Evolutionary conservation across 2,888 invertebrate genomes (phyloP), one percentile per base, ranked within the genome.

Genomic region (Rhopalosiphum nymphaeae): DNA sequence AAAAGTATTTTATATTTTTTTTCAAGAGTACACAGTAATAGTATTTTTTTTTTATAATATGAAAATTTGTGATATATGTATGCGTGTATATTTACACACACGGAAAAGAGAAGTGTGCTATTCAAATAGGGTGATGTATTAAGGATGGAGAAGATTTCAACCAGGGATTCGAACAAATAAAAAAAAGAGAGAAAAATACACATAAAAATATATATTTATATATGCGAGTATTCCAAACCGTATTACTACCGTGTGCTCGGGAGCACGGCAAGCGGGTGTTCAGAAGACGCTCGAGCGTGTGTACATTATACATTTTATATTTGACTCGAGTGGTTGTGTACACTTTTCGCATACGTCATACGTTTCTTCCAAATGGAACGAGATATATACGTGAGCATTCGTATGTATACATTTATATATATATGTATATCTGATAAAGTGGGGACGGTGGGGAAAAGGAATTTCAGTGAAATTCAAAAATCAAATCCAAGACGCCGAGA

Each of bases 401-500:
- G 36, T 53, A 53, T 53, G 21, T 78, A 46, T 78, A 88, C n/a
- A 78, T 13, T 44, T 13, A 53, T 88, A 53, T 78, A 61, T 67
- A 53, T 36, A 26, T 67, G n/a, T 92, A 87, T 87, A 92, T 92
- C 88, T 67, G 67, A 88, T 88, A n/a, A 88, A 92, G 88, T 49
- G 61, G 36, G 57, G 57, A 36, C 36, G 87, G 67, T 86, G 89
- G 89, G 53, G 90, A 91, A 90, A 94, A 90, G 49, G 94, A 90
- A 91, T 90, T 93, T 93, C 93, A 89, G 93, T 89, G 90, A 93
- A 93, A 93, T 90, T 89, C 90, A 94, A 94, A 94, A 94, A 94
- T 94, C 90, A 94, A 94, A 94, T 91, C 91, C 93, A 57, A 93
- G 93, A 93, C 93, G 93, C 93, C 86, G 90, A 94, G 90, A 94